Conservation (phyloP, 1,140 invertebrate genomes). For the Lutraria rhynchaena region DNA sequence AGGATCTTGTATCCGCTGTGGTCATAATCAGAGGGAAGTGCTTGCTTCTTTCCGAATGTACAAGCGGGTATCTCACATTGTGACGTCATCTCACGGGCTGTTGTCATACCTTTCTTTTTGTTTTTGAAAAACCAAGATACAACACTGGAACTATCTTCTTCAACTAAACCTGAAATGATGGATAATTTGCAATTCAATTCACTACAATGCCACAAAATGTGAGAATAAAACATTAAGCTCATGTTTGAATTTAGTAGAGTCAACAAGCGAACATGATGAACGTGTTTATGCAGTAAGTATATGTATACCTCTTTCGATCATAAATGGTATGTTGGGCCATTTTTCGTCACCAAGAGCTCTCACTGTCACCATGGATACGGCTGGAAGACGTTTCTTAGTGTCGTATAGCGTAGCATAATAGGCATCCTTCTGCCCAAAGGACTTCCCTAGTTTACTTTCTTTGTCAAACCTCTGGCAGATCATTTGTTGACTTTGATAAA, state of each 20-base stretch:
- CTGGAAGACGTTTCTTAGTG: slow-evolving; percentile 63
- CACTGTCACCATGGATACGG: slow-evolving; percentile 64
- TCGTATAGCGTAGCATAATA: slow-evolving; percentile 69
- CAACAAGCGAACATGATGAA: neutral
- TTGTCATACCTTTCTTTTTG: slow-evolving; percentile 52
- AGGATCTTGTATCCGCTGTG: slow-evolving; percentile 62
- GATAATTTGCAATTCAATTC: too few relatives aligned
- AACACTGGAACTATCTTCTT: slow-evolving; percentile 34
- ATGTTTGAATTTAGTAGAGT: too few relatives aligned
- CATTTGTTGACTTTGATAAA: slow-evolving; percentile 62
- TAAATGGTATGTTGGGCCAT: slow-evolving; percentile 69
- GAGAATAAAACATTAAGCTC: too few relatives aligned
- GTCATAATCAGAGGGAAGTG: slow-evolving; percentile 61
- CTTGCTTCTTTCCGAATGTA: slow-evolving; percentile 60
- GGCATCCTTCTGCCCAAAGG: slow-evolving; percentile 63
- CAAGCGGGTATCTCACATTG: slow-evolving; percentile 45
- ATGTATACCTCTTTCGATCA: slow-evolving; percentile 71
- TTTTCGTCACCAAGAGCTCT: slow-evolving; percentile 63
- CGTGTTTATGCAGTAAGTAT: too few relatives aligned
- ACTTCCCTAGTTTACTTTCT: slow-evolving; percentile 61
- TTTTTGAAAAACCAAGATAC: slow-evolving; percentile 59
- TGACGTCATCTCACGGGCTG: slow-evolving; percentile 29
- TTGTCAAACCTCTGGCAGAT: slow-evolving; percentile 70
- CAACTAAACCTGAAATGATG: slow-evolving; percentile 43
- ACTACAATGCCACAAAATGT: too few relatives aligned